phyloP scores from a whole-genome alignment of 1,140 invertebrate species.

The Leptinotarsa texana region DNA sequence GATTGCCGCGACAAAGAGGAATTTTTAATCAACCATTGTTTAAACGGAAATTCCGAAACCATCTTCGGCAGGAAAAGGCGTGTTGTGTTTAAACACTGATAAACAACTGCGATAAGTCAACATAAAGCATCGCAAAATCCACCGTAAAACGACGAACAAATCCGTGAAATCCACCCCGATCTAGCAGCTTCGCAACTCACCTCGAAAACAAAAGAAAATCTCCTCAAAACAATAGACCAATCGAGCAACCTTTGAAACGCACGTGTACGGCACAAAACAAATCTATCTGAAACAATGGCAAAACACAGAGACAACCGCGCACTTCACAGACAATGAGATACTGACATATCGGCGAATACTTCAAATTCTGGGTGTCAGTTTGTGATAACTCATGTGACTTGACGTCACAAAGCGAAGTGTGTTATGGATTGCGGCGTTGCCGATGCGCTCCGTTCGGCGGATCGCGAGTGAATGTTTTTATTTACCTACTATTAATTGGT shows the following conservation, averaged over 20 bases:
- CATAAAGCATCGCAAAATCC: conserved; percentile 1
- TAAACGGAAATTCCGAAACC: conserved; percentile 23
- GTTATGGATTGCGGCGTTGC: conserved; percentile 12
- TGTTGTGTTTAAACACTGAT: conserved; percentile 20
- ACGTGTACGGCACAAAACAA: conserved; percentile 17
- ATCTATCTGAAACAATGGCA: conserved; percentile 17
- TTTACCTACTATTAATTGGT: neutral
- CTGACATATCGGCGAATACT: conserved; percentile 28
- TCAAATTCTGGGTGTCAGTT: conserved; percentile 22
- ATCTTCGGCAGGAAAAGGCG: conserved; percentile 23
- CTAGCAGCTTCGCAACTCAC: neutral
- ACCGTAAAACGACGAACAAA: neutral
- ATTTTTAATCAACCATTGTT: neutral
- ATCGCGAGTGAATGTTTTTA: neutral
- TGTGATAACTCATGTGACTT: conserved; percentile 27
- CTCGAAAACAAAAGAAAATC: neutral
- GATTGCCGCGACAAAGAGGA: no score
- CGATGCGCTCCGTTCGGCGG: neutral
- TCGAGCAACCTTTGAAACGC: conserved; percentile 19
- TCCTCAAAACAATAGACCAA: neutral
- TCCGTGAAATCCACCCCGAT: neutral
- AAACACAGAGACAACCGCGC: conserved; percentile 10
- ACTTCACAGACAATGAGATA: conserved; percentile 13
- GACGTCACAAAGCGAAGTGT: conserved; percentile 28
- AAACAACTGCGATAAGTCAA: conserved; percentile 7